A percentile compares a stretch with the other conserved stretches of the same genome.
Evolutionary conservation across 2,888 invertebrate species (phyloP).

Genomic region (Zaprionus bogoriensis): DNA sequence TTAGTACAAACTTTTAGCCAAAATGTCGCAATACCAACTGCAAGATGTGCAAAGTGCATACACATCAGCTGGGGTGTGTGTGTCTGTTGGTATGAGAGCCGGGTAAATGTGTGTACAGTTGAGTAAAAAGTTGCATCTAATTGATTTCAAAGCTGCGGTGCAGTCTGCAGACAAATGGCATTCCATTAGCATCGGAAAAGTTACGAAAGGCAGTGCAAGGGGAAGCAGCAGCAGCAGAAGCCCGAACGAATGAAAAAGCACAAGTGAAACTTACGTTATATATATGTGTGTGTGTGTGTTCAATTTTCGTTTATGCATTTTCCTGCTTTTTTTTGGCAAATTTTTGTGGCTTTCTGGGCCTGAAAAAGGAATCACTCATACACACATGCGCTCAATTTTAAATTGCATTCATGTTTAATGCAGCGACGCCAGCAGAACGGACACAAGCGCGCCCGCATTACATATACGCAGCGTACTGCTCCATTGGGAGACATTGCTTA

Average conservation of each 20-base stretch:
- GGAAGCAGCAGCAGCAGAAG: constrained; percentile 10
- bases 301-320: too few relatives aligned
- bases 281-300: not conserved
- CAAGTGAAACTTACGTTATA: constrained; percentile 46
- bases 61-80: not conserved
- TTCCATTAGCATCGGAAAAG: constrained; percentile 66
- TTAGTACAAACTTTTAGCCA: too few relatives aligned
- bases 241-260: constrained; percentile 16
- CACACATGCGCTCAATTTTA: constrained; percentile 48
- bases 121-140: constrained; percentile 64
- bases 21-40: constrained; percentile 37
- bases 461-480: constrained; percentile 72
- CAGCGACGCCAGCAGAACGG: constrained; percentile 46
- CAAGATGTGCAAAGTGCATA: constrained; percentile 47
- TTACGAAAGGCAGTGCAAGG: constrained; percentile 12
- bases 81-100: not conserved
- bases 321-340: constrained; percentile 48
- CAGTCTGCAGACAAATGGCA: constrained; percentile 58
- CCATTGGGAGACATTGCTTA: constrained; percentile 74
- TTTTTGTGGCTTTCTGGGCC: constrained; percentile 61
- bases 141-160: constrained; percentile 61
- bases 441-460: constrained; percentile 65
- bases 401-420: constrained; percentile 79
- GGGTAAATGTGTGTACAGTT: constrained; percentile 13
- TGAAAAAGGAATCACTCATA: constrained; percentile 16